Evolutionary conservation across 2,797 vertebrate species (phyloP).

Genomic region (Coreius guichenoti): DNA sequence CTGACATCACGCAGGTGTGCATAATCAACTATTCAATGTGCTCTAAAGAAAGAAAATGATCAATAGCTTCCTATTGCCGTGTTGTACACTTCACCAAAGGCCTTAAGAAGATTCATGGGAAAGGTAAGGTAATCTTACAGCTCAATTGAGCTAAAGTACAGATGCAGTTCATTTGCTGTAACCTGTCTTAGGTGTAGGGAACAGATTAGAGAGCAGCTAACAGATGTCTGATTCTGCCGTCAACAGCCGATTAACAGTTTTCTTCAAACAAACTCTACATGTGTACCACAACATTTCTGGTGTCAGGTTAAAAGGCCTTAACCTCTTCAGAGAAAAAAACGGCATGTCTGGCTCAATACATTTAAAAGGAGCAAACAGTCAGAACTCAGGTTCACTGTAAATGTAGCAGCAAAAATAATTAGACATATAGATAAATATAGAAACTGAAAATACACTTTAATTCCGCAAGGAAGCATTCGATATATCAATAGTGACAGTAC

Average conservation of each 20-base stretch:
- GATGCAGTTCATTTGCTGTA: constrained; percentile 40
- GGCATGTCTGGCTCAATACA: constrained; percentile 13
- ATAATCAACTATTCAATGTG: constrained; percentile 62
- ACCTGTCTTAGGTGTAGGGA: constrained; percentile 54
- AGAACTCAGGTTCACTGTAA: not conserved
- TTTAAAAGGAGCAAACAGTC: not conserved
- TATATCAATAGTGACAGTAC: not conserved
- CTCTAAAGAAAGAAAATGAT: constrained; percentile 58
- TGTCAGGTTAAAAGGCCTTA: constrained; percentile 58
- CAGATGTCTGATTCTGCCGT: constrained; percentile 61
- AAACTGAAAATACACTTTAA: not conserved
- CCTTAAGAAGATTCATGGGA: constrained; percentile 38
- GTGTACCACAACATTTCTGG: constrained; percentile 62
- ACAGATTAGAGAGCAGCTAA: constrained; percentile 50
- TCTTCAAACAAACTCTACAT: constrained; percentile 63
- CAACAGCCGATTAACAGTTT: constrained; percentile 64
- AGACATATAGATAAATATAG: not conserved
- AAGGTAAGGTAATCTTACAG: constrained; percentile 18
- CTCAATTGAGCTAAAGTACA: constrained; percentile 23
- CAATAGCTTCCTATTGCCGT: constrained; percentile 54
- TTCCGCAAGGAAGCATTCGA: not conserved
- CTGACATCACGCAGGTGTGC: constrained; percentile 65
- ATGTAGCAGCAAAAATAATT: not conserved
- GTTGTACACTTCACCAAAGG: constrained; percentile 39
- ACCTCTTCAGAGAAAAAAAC: constrained; percentile 42